phyloP scores from a whole-genome alignment of 2,113 vertebrate genomes.

The Scopus umbretta region DNA sequence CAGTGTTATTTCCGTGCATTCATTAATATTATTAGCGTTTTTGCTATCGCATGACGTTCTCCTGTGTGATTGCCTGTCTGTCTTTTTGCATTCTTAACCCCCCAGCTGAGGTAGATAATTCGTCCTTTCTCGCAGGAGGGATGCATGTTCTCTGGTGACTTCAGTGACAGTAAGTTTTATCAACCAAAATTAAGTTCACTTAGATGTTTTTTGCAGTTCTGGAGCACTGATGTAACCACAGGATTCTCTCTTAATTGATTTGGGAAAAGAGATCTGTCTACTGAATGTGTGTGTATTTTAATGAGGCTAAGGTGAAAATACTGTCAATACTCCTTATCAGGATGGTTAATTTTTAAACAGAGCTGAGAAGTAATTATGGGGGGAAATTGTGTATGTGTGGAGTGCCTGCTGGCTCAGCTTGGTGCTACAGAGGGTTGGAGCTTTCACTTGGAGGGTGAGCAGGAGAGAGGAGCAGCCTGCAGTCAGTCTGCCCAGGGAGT shows the following conservation, averaged over 20 bases:
- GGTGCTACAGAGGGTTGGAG: background rate
- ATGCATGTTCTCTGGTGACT: background rate
- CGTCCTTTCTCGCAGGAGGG: background rate
- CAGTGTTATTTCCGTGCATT: background rate
- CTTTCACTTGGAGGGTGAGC: background rate
- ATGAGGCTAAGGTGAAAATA: background rate
- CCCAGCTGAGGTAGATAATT: background rate
- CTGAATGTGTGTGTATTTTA: background rate
- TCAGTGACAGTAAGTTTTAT: background rate
- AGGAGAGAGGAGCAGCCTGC: background rate
- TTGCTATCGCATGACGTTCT: background rate
- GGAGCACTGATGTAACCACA: background rate
- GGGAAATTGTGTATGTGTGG: background rate
- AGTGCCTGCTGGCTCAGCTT: too few species aligned
- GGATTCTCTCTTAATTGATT: too few species aligned
- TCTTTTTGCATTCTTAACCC: background rate
- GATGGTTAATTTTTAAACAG: background rate
- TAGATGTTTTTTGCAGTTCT: background rate
- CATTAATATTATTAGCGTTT: background rate
- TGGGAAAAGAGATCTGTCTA: background rate
- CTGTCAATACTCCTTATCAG: background rate
- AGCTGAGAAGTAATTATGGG: background rate
- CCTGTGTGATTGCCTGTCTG: background rate
- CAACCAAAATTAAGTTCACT: background rate
- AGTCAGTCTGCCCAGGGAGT: too few species aligned